Conservation (phyloP, 2,888 invertebrate species). For the Bembecia ichneumoniformis region DNA sequence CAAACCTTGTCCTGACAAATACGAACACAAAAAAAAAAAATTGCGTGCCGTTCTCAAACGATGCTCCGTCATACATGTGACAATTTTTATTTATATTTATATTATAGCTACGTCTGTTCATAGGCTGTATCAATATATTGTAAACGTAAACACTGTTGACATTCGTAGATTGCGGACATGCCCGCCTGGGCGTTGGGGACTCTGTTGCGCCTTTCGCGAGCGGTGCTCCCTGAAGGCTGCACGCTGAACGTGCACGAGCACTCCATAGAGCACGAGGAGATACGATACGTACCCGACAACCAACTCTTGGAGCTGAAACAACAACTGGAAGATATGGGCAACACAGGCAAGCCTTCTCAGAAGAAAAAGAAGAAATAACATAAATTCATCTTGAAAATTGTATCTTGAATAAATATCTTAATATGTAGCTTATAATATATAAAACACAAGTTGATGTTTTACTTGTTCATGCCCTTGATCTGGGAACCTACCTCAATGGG, state of each 20-base stretch:
- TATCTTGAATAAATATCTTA: neutral
- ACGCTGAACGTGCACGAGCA: constrained; percentile 78
- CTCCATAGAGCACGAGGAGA: constrained; percentile 76
- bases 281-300: constrained; percentile 86
- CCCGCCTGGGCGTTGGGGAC: constrained; percentile 77
- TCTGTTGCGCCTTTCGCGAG: constrained; percentile 81
- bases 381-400: neutral
- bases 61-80: no score
- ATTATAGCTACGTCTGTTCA: no score
- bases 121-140: no score
- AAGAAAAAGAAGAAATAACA: constrained; percentile 49
- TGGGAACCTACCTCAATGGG: no score
- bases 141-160: neutral
- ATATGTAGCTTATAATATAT: neutral
- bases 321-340: constrained; percentile 78
- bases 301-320: constrained; percentile 82
- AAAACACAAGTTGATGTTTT: no score
- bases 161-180: constrained; percentile 69
- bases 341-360: constrained; percentile 49
- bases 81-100: no score
- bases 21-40: no score
- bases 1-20: no score
- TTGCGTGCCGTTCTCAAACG: no score
- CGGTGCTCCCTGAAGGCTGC: constrained; percentile 85
- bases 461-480: no score